Conservation (phyloP, 2,113 vertebrate genomes). For the Melanerpes formicivorus region DNA sequence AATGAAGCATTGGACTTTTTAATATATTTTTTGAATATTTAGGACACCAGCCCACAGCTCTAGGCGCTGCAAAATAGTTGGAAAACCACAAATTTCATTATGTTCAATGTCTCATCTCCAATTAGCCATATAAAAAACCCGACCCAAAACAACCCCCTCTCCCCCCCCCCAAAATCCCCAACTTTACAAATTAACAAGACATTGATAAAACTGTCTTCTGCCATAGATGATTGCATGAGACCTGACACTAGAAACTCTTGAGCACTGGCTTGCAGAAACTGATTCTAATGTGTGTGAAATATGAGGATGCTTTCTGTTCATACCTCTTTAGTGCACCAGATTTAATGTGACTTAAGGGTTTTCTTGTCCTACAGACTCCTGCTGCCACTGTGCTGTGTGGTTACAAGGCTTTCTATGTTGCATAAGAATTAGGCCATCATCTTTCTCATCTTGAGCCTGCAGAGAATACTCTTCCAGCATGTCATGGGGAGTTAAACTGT, state of each 20-base stretch:
- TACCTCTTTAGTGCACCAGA: background rate
- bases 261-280: background rate
- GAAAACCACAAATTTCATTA: background rate
- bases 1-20: background rate
- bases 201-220: background rate
- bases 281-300: background rate
- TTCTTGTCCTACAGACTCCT: background rate
- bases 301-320: background rate
- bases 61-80: background rate
- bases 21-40: constrained; percentile 27
- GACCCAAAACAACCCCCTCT: too few relatives aligned
- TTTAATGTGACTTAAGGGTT: background rate
- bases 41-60: background rate
- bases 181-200: background rate
- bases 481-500: rapidly evolving
- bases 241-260: background rate
- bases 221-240: background rate
- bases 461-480: background rate
- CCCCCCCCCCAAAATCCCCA: background rate
- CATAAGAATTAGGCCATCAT: background rate
- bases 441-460: background rate
- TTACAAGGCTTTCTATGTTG: background rate
- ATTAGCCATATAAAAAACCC: background rate
- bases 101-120: background rate
- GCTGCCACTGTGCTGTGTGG: background rate